A percentile compares a stretch with the other conserved stretches of the same genome.
Conservation (phyloP, 2,113 vertebrate species). For the Protobothrops mucrosquamatus region DNA sequence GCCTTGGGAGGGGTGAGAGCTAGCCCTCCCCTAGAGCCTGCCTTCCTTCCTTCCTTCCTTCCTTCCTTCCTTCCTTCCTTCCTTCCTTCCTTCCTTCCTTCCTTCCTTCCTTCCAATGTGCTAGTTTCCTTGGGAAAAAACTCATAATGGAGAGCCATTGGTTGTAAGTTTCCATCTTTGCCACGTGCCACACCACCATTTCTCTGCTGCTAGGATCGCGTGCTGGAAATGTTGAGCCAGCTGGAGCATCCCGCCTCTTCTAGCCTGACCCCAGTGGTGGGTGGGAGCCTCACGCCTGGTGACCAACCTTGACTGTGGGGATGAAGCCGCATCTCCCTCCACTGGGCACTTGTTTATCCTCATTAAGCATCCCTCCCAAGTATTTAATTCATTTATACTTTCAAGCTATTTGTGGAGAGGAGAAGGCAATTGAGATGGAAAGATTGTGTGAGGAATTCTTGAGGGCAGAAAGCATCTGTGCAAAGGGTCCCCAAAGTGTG, state of each 20-base stretch:
- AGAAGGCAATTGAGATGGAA: neutral
- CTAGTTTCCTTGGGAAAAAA: neutral
- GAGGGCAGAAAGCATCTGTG: neutral
- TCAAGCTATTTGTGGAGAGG: too few species aligned
- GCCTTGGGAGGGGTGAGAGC: neutral
- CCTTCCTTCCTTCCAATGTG: neutral
- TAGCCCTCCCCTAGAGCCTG: too few species aligned
- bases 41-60: too few species aligned
- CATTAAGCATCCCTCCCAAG: neutral
- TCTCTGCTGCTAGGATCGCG: neutral
- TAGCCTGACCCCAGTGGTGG: neutral
- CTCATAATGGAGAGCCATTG: neutral
- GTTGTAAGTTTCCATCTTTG: neutral
- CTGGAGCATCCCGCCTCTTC: neutral
- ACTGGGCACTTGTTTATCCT: neutral
- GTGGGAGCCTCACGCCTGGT: neutral
- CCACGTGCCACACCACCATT: neutral
- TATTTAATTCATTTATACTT: neutral
- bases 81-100: too few species aligned
- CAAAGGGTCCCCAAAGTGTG: neutral
- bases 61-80: too few species aligned
- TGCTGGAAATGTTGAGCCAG: neutral
- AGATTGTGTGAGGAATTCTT: neutral
- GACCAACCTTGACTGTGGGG: neutral
- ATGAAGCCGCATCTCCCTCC: neutral